Base-by-base conservation (phyloP, 2,888 invertebrate species). In the Holacanthella duospinosa region DNA sequence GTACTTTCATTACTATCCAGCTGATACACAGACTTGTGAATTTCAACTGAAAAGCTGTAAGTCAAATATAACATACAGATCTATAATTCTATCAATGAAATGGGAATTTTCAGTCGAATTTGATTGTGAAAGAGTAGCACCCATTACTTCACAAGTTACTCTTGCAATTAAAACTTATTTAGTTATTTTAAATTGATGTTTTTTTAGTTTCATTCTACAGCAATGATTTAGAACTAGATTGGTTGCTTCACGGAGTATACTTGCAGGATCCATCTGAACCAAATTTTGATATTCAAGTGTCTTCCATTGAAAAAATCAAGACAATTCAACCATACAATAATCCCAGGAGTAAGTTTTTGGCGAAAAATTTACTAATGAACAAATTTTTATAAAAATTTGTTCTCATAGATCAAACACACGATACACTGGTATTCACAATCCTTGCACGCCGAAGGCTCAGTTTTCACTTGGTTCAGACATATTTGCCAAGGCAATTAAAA, bases 381-480 rank as follows among this genome's bases (percentile, higher is more conserved):
- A 43, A 9, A 9, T 9, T 16, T 29, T n/a, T 29, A 6, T 16
- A 58, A 4, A 21, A n/a, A 29, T 27, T 43, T 29, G 6, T 12
- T 3, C 4, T 55, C 29, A 3, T 24, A 27, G 62, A 58, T 3
- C 29, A 62, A n/a, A 26, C 57, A 1, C 48, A 58, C 48, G 62
- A 62, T 21, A 26, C 57, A 9, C 58, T 62, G 16, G 24, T 43
- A 6, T 63, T 63, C 48, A 55, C 26, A 24, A 28, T 63, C 3
- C 21, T n/a, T 1, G n/a, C 60, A 2, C 29, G 63, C 2, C 36
- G 63, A 25, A 36, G 29, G 27, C 48, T 71, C 4, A 68, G 68
- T 25, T 71, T 65, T 36, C 71, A 71, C 60, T 55, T 71, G 58
- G 62, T 71, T 0, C 71, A 71, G 57, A 69, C 71, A 0, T 71